Evolutionary conservation across 2,113 vertebrate genomes (phyloP), one percentile per base, ranked within the genome.

Genomic region (Eptesicus fuscus): DNA sequence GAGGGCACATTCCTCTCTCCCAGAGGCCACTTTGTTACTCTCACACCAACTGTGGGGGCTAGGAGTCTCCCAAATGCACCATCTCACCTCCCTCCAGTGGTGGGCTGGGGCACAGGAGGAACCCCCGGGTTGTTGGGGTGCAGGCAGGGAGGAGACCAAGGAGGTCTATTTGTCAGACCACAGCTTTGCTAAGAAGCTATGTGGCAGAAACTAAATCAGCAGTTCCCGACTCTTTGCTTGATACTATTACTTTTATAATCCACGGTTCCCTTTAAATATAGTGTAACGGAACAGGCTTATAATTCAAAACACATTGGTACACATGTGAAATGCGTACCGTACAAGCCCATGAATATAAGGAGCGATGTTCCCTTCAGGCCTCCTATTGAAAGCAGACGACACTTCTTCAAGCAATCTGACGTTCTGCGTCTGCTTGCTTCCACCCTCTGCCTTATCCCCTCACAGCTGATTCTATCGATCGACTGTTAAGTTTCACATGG

Each of bases 301-400:
- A 97, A 91, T 59, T 56, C 88, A 97, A 88, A 90, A 23, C 94
- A 97, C 63, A 94, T 93, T 95, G 93, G 42, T 35, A 73, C 84
- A 94, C 97, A 94, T 25, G 17, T 90, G 95, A 95, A 95, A 92
- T 78, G n/a, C 40, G 47, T 77, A 91, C 87, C 70, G 71, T 94
- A 88, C 42, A 70, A 95, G 90, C n/a, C 94, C n/a, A 53, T n/a
- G 84, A 88, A 71, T 88, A 88, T 74, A 94, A 95, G 87, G 63
- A 73, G 83, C 93, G 92, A 89, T 83, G 87, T 77, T 91, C 86
- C 90, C 88, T 76, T 95, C 90, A 92, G 97, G 90, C 61, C 93
- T 63, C 9, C 94, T 96, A 90, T 56, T 67, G 95, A 88, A 97
- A 97, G 94, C 84, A 97, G 91, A 96, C 96, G 89, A 83, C 12